Evolutionary conservation across 2,888 invertebrate species (phyloP).

Genomic region (Amphipoea oculea): DNA sequence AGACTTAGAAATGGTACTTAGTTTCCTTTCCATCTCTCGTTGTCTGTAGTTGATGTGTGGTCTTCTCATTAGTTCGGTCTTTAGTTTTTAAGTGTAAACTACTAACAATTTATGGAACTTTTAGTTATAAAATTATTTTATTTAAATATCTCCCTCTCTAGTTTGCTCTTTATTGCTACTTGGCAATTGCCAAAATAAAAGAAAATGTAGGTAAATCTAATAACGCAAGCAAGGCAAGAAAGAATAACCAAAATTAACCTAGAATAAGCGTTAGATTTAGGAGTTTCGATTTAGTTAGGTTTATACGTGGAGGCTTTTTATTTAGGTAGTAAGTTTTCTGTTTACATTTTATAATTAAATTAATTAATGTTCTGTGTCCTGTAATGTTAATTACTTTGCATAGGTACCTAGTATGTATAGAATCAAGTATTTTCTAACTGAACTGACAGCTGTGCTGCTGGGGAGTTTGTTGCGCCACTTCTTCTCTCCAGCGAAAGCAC

Average conservation of each 20-base stretch:
- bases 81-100: background rate
- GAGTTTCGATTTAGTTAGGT: background rate
- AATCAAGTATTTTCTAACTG: too few species aligned
- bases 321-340: too few species aligned
- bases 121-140: too few species aligned
- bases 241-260: background rate
- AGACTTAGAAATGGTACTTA: background rate
- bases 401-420: too few species aligned
- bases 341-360: too few species aligned
- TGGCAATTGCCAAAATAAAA: background rate
- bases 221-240: background rate
- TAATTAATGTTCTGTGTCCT: too few species aligned
- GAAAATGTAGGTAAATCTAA: background rate
- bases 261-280: background rate
- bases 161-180: background rate
- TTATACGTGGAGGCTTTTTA: too few species aligned
- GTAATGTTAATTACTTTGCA: too few species aligned
- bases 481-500: too few species aligned
- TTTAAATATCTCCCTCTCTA: background rate
- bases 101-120: too few species aligned
- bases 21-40: background rate
- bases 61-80: background rate
- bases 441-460: too few species aligned
- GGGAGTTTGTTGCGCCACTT: too few species aligned
- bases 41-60: background rate